phyloP scores from a whole-genome alignment of 2,888 invertebrate species.

The Apotomis capreana region DNA sequence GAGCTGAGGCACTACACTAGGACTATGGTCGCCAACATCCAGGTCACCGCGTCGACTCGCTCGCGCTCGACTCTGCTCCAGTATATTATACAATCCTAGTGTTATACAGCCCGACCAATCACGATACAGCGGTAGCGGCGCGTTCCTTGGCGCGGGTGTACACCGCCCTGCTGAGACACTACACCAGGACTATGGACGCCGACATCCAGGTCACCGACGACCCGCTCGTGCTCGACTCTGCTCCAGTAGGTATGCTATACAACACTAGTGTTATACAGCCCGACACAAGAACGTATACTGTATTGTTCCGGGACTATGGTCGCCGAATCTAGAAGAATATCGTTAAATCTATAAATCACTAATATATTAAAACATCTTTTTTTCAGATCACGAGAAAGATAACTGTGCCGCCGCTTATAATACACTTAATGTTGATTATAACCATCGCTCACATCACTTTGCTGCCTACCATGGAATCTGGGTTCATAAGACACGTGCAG shows the following conservation, averaged over 20 bases:
- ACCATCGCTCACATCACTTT: conserved; percentile 69
- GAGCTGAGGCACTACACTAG: conserved; percentile 66
- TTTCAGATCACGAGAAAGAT: conserved; percentile 62
- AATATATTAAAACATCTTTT: neutral
- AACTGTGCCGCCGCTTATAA: conserved; percentile 59
- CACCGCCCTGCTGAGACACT: too few relatives aligned
- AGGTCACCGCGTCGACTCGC: conserved; percentile 48
- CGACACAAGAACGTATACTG: neutral
- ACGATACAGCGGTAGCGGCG: too few relatives aligned
- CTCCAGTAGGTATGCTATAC: conserved; percentile 53
- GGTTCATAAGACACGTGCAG: conserved; percentile 69
- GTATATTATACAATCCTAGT: conserved; percentile 49
- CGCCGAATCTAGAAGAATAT: too few relatives aligned
- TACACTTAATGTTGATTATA: conserved; percentile 68
- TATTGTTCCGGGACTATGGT: neutral
- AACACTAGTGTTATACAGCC: conserved; percentile 27
- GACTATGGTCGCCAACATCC: conserved; percentile 61
- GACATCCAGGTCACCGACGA: too few relatives aligned
- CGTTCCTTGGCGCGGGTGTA: too few relatives aligned
- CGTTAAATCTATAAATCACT: too few relatives aligned
- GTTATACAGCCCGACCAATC: too few relatives aligned
- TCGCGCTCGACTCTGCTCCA: conserved; percentile 63
- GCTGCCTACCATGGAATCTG: conserved; percentile 69
- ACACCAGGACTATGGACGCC: too few relatives aligned
- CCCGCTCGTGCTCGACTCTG: conserved; percentile 60